Conservation (phyloP, 2,888 invertebrate species). For the Xestia xanthographa region DNA sequence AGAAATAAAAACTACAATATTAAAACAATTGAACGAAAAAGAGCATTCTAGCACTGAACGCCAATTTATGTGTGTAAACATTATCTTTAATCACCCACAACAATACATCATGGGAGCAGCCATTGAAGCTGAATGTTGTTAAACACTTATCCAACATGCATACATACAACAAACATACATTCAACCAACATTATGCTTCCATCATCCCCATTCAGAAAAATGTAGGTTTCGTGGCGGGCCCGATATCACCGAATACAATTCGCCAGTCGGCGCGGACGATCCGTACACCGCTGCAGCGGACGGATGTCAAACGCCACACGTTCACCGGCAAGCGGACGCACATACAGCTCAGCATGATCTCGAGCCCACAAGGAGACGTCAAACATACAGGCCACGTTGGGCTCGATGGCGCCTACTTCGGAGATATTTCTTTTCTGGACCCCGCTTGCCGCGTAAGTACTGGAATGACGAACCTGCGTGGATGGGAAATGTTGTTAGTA, state of each 20-base stretch:
- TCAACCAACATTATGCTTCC: constrained; percentile 67
- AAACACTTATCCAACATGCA: constrained; percentile 23
- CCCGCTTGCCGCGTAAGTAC: constrained; percentile 85
- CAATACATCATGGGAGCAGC: constrained; percentile 47
- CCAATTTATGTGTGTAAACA: constrained; percentile 31
- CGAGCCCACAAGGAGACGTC: constrained; percentile 98
- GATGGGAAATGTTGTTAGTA: neutral
- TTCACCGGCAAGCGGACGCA: constrained; percentile 91
- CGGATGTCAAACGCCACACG: constrained; percentile 88
- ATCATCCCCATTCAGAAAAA: constrained; percentile 64
- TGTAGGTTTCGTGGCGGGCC: constrained; percentile 65
- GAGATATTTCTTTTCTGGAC: constrained; percentile 94
- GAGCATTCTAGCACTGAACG: constrained; percentile 47
- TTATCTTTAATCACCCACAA: constrained; percentile 29
- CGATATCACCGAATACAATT: constrained; percentile 80
- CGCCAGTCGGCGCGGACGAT: constrained; percentile 81
- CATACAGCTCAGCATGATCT: constrained; percentile 97
- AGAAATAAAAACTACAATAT: constrained; percentile 24
- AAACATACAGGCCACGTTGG: constrained; percentile 99
- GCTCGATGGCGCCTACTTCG: constrained; percentile 98
- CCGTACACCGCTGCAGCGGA: constrained; percentile 84
- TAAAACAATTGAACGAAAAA: neutral
- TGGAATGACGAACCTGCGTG: constrained; percentile 35
- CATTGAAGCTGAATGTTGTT: constrained; percentile 16
- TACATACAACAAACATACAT: constrained; percentile 32